Percentiles rank a stretch among this genome's conserved stretches.
phyloP scores from a whole-genome alignment of 2,113 vertebrate genomes.

The Rhinoderma darwinii region DNA sequence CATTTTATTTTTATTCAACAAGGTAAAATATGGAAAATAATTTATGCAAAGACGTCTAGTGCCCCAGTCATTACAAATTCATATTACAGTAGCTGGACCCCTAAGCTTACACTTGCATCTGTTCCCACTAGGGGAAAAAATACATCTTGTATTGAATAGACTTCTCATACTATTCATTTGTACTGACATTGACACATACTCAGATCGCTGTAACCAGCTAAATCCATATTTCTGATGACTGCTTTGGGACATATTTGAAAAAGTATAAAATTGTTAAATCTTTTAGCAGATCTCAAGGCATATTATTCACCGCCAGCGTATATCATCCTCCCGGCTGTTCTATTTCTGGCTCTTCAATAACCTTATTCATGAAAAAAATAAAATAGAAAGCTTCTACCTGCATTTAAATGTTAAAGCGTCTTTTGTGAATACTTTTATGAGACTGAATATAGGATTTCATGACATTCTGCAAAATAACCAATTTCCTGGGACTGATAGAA shows the following conservation, averaged over 20 bases:
- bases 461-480: conserved; percentile 46
- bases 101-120: background rate
- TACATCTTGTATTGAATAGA: conserved; percentile 4
- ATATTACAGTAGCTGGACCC: background rate
- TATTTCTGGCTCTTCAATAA: conserved; percentile 48
- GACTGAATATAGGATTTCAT: conserved; percentile 19
- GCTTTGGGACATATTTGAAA: conserved; percentile 34
- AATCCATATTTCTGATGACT: conserved; percentile 20
- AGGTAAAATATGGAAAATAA: background rate
- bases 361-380: conserved; percentile 30
- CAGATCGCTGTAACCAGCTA: background rate
- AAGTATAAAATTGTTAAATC: conserved; percentile 28
- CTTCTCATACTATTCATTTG: conserved; percentile 22
- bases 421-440: conserved; percentile 53
- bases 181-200: conserved; percentile 14
- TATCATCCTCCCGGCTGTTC: conserved; percentile 38
- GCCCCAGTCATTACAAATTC: background rate
- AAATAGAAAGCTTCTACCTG: conserved; percentile 38
- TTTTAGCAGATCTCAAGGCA: conserved; percentile 27
- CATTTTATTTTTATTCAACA: background rate
- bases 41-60: conserved; percentile 1
- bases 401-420: conserved; percentile 49
- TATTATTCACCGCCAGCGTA: conserved; percentile 17
- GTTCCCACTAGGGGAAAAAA: background rate
- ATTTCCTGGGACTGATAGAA: conserved; percentile 45